Conservation (phyloP, 1,140 invertebrate species). For the Yoshiicerus persimilis region DNA sequence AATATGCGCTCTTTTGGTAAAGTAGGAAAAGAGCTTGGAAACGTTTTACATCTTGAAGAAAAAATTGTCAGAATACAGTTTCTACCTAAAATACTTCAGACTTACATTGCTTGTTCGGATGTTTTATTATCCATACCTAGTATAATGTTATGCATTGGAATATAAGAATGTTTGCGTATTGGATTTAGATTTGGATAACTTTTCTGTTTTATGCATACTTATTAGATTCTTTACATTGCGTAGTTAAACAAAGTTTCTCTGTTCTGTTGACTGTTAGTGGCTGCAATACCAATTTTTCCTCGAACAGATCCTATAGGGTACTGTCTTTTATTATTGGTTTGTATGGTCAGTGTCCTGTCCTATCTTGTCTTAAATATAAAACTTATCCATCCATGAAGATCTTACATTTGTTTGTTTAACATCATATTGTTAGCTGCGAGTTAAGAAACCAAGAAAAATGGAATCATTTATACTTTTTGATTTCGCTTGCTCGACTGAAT, state of each 20-base stretch:
- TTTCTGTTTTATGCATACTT: not conserved
- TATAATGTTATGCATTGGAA: not conserved
- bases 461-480: not conserved
- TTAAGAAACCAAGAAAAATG: not conserved
- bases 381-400: not conserved
- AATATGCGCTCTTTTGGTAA: not conserved
- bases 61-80: not conserved
- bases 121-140: too few relatives aligned
- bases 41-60: not conserved
- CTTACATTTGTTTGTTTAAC: not conserved
- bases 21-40: not conserved
- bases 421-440: not conserved
- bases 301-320: too few relatives aligned
- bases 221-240: not conserved
- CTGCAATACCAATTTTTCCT: not conserved
- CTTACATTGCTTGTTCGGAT: not conserved
- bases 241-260: not conserved
- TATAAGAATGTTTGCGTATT: not conserved
- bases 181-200: constrained; percentile 9
- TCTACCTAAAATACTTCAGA: not conserved
- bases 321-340: not conserved
- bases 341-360: not conserved
- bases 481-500: not conserved
- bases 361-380: not conserved
- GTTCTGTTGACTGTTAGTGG: not conserved